phyloP scores from a whole-genome alignment of 2,888 invertebrate genomes.

The Cenopis cana region DNA sequence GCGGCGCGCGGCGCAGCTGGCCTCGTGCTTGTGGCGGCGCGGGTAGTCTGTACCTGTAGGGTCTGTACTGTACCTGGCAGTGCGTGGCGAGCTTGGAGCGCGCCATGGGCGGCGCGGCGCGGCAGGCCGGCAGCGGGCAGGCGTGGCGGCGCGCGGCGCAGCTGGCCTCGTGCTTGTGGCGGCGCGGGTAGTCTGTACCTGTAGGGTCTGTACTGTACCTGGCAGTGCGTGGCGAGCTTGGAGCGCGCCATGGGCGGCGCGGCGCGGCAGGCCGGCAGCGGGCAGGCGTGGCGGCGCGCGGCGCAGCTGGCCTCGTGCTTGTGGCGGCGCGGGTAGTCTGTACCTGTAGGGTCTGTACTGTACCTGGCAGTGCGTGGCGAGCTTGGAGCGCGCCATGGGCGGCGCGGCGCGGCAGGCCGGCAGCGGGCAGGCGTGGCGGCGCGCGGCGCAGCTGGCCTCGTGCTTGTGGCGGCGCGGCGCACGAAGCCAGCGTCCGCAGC shows the following conservation, averaged over 20 bases:
- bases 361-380: slow-evolving; percentile 57
- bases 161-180: slow-evolving; percentile 76
- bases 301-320: slow-evolving; percentile 79
- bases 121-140: slow-evolving; percentile 77
- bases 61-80: slow-evolving; percentile 60
- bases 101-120: slow-evolving; percentile 56
- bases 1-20: slow-evolving; percentile 74
- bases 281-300: slow-evolving; percentile 78
- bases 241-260: slow-evolving; percentile 57
- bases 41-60: no score
- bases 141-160: slow-evolving; percentile 77
- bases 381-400: slow-evolving; percentile 57
- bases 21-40: slow-evolving; percentile 79
- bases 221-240: slow-evolving; percentile 56
- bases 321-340: no score
- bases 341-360: slow-evolving; percentile 63
- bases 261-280: slow-evolving; percentile 69
- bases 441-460: slow-evolving; percentile 77
- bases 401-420: slow-evolving; percentile 63
- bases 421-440: slow-evolving; percentile 79
- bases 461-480: slow-evolving; percentile 74
- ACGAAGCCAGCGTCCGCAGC: slow-evolving; percentile 76
- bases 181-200: no score
- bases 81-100: slow-evolving; percentile 56
- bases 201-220: slow-evolving; percentile 68